Evolutionary conservation across 2,797 vertebrate species (phyloP), one percentile per base, ranked within the genome.

Genomic region (Choloepus didactylus): DNA sequence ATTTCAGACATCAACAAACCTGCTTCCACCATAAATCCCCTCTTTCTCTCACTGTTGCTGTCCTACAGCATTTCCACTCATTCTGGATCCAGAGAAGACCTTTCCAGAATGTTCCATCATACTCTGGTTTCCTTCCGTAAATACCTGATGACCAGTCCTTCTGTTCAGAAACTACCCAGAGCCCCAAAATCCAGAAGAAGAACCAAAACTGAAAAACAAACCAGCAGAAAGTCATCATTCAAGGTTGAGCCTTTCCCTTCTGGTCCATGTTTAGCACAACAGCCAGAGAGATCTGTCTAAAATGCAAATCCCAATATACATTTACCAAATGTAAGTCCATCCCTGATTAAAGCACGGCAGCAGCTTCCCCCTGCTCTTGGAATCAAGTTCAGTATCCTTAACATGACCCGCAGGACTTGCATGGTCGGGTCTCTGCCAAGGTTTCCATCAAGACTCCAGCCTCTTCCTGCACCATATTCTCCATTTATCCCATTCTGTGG

Each of bases 61-160:
- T 23, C 8, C 49, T 38, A 44, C 62, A n/a, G 15, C 44, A 81
- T n/a, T 77, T 35, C 14, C 51, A 54, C 62, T 73, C 51, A 87
- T 64, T 77, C 27, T 12, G 80, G 41, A 89, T 38, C 7, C 66
- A 82, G 86, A n/a, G 49, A 87, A 73, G 35, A 60, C 9, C n/a
- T 46, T 88, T 92, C 64, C 35, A 91, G 31, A 93, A 93, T 29
- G 89, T 70, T 89, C 25, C 41, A 89, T 19, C 16, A 41, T 2
- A 66, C 9, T 3, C 31, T 15, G 51, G 16, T 54, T 87, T 82
- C n/a, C 25, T 82, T 87, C 62, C 49, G 38, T 75, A 69, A 92
- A 62, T 11, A 73, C 49, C 15, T 54, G 1, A 8, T 44, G 29
- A 56, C 66, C 35, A 73, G 21, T 75, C n/a, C 51, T 84, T 87